Evolutionary conservation across 2,888 invertebrate genomes (phyloP).

Genomic region (Oegoconia quadripuncta): DNA sequence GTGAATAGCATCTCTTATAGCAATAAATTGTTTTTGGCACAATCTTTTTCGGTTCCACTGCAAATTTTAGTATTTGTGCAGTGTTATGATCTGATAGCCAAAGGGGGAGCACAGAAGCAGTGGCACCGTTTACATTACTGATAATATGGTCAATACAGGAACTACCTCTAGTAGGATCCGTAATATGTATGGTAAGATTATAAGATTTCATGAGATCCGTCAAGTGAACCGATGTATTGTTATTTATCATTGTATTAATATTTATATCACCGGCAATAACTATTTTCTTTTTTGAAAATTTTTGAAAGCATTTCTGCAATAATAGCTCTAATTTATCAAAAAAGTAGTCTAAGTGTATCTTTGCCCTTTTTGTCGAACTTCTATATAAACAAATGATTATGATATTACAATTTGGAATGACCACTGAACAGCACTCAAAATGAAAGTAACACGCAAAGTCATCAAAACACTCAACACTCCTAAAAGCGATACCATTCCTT

Average conservation of each 20-base stretch:
- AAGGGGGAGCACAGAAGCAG: too few species aligned
- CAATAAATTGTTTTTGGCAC: too few species aligned
- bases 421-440: neutral
- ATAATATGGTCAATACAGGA: too few species aligned
- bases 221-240: too few species aligned
- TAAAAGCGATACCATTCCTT: neutral
- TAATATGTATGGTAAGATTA: too few species aligned
- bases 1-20: too few species aligned
- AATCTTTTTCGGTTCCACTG: too few species aligned
- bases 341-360: neutral
- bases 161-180: too few species aligned
- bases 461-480: neutral
- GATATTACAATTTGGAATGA: neutral
- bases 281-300: neutral
- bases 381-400: neutral
- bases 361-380: neutral
- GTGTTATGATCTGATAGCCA: too few species aligned
- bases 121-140: too few species aligned
- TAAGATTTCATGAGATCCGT: too few species aligned
- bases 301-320: neutral
- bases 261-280: conserved; percentile 1
- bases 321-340: neutral
- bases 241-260: neutral
- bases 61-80: too few species aligned
- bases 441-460: neutral